Base-by-base conservation (phyloP, 2,113 vertebrate species). In the Ginglymostoma cirratum region DNA sequence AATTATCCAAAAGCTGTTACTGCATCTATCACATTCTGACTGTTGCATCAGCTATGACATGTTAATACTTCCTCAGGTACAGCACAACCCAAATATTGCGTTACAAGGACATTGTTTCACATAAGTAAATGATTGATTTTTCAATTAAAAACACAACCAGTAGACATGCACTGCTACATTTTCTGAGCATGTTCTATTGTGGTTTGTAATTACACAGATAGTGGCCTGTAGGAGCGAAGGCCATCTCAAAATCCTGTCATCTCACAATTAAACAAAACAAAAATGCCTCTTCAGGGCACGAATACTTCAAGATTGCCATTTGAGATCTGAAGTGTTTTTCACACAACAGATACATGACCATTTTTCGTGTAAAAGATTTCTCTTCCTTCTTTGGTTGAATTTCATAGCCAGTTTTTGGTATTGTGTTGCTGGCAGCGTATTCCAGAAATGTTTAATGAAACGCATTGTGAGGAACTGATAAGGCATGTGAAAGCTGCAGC, bases 61-160 rank as follows among this genome's bases (percentile, higher is more conserved):
- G 52, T 95, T 95, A 72, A 95, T 76, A 72, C 69, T 95, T 95
- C 94, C 94, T 95, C 27, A 4, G 94, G 23, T 52, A 52, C 48
- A 72, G 94, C 72, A 15, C 42, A 30, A 27, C 69, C 94, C 69
- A 27, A 48, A 95, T 95, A 95, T 95, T 95, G 72, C 94, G 76
- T 95, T 38, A 70, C 69, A 48, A 6, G 24, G 72, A 48, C 69
- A 76, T 72, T 72, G 69, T 95, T 95, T 69, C 94, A 95, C 94
- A 72, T 52, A 95, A 95, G 93, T 45, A 95, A 95, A 72, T 95
- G 94, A 95, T 95, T 95, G 94, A 95, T 95, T 95, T 95, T 95
- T 95, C 94, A 95, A 95, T 95, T 95, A 95, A 70, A 72, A 72
- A 72, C 69, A 52, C 67, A 48, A 72, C 94, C 94, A 48, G 69